Evolutionary conservation across 1,140 invertebrate genomes (phyloP).

Genomic region (Carcinoscorpius rotundicauda): DNA sequence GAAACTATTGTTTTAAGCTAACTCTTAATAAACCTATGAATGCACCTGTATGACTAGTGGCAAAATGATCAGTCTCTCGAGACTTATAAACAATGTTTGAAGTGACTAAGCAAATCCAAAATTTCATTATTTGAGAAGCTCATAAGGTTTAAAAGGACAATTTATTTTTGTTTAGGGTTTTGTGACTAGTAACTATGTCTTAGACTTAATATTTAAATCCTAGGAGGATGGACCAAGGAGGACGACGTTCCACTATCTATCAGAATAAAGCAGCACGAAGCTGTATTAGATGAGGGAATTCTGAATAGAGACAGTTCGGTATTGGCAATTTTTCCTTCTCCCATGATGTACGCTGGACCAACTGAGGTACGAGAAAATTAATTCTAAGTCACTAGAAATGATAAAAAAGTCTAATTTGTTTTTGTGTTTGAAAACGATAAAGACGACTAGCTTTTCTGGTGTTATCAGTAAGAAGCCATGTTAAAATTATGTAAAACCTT

Average conservation of each 20-base stretch:
- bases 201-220: constrained; percentile 2
- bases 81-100: too few species aligned
- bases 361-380: constrained; percentile 51
- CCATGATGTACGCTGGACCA: constrained; percentile 99
- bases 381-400: too few species aligned
- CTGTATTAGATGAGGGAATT: constrained; percentile 74
- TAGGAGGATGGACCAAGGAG: constrained; percentile 97
- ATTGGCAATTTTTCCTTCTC: constrained; percentile 96
- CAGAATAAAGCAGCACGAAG: constrained; percentile 65
- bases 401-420: too few species aligned
- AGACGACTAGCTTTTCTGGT: too few species aligned
- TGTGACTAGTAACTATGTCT: not conserved
- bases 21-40: too few species aligned
- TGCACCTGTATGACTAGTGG: too few species aligned
- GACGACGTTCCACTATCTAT: constrained; percentile 88
- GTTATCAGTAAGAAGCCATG: too few species aligned
- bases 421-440: too few species aligned
- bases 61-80: too few species aligned
- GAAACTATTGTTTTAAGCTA: too few species aligned
- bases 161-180: not conserved
- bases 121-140: constrained; percentile 1
- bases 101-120: not conserved
- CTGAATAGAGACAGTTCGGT: constrained; percentile 75
- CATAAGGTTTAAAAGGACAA: constrained; percentile 5
- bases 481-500: too few species aligned